These are phyloP conservation scores for Pipra filicauda DNA, from an alignment of 2,113 vertebrate genomes.

Conservation along the genomic window DNA sequence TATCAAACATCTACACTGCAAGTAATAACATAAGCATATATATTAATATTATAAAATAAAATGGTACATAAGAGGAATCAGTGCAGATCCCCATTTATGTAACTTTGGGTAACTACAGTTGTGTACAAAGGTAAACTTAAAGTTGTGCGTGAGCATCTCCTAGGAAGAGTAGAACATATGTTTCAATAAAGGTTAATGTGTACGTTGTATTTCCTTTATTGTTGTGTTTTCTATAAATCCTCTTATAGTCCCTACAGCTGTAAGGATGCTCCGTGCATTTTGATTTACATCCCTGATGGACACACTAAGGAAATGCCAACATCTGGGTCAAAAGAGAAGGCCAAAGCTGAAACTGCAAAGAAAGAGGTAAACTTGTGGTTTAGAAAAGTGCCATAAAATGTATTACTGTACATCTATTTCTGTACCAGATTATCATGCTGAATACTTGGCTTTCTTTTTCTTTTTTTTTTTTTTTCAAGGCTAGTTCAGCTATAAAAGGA, in stretches of 20 bases:
- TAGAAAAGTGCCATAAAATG: background rate
- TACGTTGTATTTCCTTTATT: background rate
- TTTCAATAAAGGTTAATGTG: background rate
- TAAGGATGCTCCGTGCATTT: slow-evolving; percentile 90
- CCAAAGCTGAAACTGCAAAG: slow-evolving; percentile 78
- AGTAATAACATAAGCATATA: background rate
- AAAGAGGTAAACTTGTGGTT: slow-evolving; percentile 75
- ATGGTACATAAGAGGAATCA: background rate
- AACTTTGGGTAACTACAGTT: background rate
- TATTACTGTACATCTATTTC: background rate
- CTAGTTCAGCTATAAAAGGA: slow-evolving; percentile 30
- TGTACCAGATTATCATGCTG: background rate
- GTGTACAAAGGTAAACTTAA: background rate
- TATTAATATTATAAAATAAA: background rate
- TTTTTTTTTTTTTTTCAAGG: slow-evolving; percentile 22
- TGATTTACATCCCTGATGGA: slow-evolving; percentile 95
- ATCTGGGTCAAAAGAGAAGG: slow-evolving; percentile 94
- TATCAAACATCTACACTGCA: background rate
- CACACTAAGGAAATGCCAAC: slow-evolving; percentile 99
- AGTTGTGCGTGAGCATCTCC: background rate
- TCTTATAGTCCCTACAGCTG: slow-evolving; percentile 89
- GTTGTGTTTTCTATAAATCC: background rate
- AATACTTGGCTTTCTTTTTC: background rate
- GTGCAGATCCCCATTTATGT: background rate
- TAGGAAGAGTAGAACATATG: background rate